Percentiles rank a stretch among this genome's conserved stretches.
phyloP scores from a whole-genome alignment of 2,888 invertebrate species.

The Diadegma fenestrale region DNA sequence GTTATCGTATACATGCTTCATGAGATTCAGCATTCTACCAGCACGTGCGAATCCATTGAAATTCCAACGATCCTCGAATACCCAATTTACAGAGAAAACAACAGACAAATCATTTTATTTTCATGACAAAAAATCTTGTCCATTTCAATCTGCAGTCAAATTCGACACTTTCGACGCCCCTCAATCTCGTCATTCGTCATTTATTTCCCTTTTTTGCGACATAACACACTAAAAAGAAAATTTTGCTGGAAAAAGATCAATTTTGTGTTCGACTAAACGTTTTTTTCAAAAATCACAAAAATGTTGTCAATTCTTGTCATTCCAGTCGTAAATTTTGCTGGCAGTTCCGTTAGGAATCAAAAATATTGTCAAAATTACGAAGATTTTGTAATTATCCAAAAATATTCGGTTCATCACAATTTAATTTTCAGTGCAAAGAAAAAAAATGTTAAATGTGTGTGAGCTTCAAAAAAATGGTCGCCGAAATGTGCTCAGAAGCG shows the following conservation, averaged over 20 bases:
- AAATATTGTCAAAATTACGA: no score
- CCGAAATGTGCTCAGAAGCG: neutral
- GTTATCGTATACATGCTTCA: slow-evolving; percentile 21
- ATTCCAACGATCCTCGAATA: slow-evolving; percentile 16
- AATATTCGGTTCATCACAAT: no score
- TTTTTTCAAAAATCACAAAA: no score
- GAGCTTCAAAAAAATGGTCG: neutral
- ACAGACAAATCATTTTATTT: slow-evolving; percentile 24
- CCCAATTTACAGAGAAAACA: slow-evolving; percentile 15
- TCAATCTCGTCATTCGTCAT: neutral
- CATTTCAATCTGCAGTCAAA: neutral
- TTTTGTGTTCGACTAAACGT: no score
- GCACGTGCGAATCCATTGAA: slow-evolving; percentile 20
- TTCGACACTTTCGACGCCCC: neutral
- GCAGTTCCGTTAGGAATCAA: no score
- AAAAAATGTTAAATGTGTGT: neutral
- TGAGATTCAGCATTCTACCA: neutral
- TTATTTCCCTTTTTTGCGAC: no score
- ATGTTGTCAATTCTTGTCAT: no score
- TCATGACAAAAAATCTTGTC: slow-evolving; percentile 11
- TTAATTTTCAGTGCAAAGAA: no score
- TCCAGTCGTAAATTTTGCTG: no score
- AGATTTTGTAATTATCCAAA: no score
- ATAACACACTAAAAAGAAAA: no score
- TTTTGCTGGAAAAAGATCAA: no score